A percentile compares a stretch with the other conserved stretches of the same genome.
These are phyloP conservation scores for Drosophila atripex DNA, from an alignment of 2,888 invertebrate genomes.

Conservation along the genomic window DNA sequence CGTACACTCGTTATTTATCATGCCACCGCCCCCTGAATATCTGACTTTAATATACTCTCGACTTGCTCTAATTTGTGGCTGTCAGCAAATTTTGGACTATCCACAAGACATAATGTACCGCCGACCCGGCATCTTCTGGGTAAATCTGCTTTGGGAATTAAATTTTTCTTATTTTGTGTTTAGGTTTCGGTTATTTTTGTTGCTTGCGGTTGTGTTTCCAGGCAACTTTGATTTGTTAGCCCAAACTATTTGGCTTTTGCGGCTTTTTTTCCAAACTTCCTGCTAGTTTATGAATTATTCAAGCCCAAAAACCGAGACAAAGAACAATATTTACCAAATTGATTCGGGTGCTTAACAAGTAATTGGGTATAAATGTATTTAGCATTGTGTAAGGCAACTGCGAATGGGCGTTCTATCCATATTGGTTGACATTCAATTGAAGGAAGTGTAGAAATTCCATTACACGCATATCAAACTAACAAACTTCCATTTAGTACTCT, in stretches of 20 bases:
- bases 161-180: slow-evolving; percentile 17
- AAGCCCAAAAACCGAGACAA: slow-evolving; percentile 11
- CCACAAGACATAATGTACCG: slow-evolving; percentile 2
- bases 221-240: slow-evolving; percentile 40
- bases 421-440: background rate
- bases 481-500: slow-evolving; percentile 52
- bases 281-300: slow-evolving; percentile 44
- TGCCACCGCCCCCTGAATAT: slow-evolving; percentile 30
- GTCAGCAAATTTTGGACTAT: slow-evolving; percentile 47
- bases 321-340: slow-evolving; percentile 14
- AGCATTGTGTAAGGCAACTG: slow-evolving; percentile 25
- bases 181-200: slow-evolving; percentile 4
- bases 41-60: slow-evolving; percentile 52
- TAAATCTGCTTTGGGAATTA: slow-evolving; percentile 26
- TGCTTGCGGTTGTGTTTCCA: slow-evolving; percentile 3
- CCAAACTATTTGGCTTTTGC: slow-evolving; percentile 22
- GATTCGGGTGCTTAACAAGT: slow-evolving; percentile 35
- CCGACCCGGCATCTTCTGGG: background rate
- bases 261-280: slow-evolving; percentile 17
- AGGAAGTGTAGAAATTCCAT: slow-evolving; percentile 28
- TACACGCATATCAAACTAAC: slow-evolving; percentile 41
- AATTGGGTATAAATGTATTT: slow-evolving; percentile 43
- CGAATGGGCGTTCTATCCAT: background rate
- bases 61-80: slow-evolving; percentile 59
- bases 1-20: slow-evolving; percentile 21